Conservation (phyloP, 2,797 vertebrate species). For the Phalloptychus januarius region DNA sequence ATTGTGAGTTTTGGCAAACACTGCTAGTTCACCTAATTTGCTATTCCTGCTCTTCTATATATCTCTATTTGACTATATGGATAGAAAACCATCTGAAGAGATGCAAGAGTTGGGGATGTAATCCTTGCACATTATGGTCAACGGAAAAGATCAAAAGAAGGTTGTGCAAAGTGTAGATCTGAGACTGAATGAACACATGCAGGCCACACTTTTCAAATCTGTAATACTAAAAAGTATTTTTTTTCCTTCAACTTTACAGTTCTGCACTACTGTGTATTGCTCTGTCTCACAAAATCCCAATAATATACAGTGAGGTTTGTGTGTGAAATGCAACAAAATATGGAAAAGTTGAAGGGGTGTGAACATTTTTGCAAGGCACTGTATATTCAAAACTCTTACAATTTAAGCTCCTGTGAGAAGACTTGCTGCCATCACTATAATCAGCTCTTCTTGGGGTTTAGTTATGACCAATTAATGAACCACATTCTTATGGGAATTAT, state of each 20-base stretch:
- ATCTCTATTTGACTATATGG: neutral
- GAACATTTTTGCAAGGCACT: neutral
- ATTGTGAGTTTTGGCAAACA: neutral
- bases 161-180: neutral
- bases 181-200: neutral
- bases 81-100: neutral
- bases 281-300: neutral
- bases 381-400: constrained; percentile 52
- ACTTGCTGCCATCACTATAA: constrained; percentile 51
- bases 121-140: neutral
- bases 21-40: neutral
- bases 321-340: neutral
- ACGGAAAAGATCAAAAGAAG: neutral
- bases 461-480: constrained; percentile 77
- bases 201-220: neutral
- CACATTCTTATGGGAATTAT: constrained; percentile 69
- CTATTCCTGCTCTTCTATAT: neutral
- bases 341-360: neutral
- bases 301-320: neutral
- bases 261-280: neutral
- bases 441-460: constrained; percentile 68
- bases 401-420: constrained; percentile 56
- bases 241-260: neutral
- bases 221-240: neutral
- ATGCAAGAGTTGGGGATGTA: neutral